phyloP scores from a whole-genome alignment of 2,113 vertebrate species.

The Sclerurus mexicanus region DNA sequence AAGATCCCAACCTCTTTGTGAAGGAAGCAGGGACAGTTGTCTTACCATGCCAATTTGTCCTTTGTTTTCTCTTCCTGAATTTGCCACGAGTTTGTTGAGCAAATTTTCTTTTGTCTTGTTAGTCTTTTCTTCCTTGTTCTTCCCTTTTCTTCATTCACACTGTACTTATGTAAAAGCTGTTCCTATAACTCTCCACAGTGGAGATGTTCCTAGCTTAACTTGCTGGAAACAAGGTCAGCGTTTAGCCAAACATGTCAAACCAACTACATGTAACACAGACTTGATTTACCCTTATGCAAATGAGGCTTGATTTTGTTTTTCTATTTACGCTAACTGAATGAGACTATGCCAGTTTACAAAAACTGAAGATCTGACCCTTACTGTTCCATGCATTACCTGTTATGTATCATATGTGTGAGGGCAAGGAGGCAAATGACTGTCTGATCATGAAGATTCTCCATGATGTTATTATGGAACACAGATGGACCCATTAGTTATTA shows the following conservation, averaged over 20 bases:
- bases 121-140: background rate
- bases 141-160: background rate
- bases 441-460: background rate
- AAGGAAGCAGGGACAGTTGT: background rate
- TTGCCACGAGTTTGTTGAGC: background rate
- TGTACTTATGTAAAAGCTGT: background rate
- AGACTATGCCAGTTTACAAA: background rate
- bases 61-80: background rate
- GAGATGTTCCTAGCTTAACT: background rate
- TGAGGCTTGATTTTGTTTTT: accelerated
- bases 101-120: background rate
- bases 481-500: background rate
- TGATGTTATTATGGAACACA: background rate
- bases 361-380: background rate
- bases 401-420: accelerated
- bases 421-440: background rate
- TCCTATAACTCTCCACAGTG: background rate
- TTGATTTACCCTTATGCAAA: background rate
- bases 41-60: background rate
- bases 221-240: background rate
- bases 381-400: background rate
- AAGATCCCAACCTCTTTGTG: background rate
- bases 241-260: background rate
- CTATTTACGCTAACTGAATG: background rate
- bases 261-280: background rate